Evolutionary conservation across 1,140 invertebrate species (phyloP), one percentile per base, ranked within the genome.

Genomic region (Drosophila pectinifera): DNA sequence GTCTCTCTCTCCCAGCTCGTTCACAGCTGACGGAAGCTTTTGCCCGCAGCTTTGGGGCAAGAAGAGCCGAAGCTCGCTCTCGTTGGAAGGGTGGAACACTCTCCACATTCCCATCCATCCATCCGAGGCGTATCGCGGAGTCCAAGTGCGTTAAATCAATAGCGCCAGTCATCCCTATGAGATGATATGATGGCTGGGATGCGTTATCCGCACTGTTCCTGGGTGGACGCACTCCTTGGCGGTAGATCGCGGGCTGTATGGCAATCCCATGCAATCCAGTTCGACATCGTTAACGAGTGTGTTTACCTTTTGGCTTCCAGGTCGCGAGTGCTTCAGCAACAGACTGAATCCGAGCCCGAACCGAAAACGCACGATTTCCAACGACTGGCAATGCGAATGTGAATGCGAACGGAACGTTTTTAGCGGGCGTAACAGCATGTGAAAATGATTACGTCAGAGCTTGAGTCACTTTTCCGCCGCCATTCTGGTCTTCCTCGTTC

Each of bases 371-470:
- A 10, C 69, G 41, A 63, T 42, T 59, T 48, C 38, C 53, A 26
- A 45, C 34, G 26, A 48, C 41, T 10, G 48, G 18, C n/a, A 34
- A 39, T 24, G 41, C 53, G 59, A 68, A 39, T 39, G 64, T 36
- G 41, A 74, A 65, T 36, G 45, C 48, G 63, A 69, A 69, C 67
- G 65, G 67, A 70, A 70, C 67, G 67, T 48, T 77, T 78, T 63
- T 69, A 58, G 61, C 68, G 57, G 76, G 74, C 80, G 84, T 89
- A 89, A 80, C 51, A 68, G 68, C 64, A 42, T 68, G 64, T 68
- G 64, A 78, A 63, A 84, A 80, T 89, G 84, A 89, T 89, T 89
- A 89, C 84, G 89, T 89, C 84, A 88, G 84, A 88, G 80, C 84
- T 86, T 88, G 78, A 88, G 73, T 89, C 84, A 88, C 84, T 82